Evolutionary conservation across 2,113 vertebrate species (phyloP), one percentile per base, ranked within the genome.

Genomic region (Pluvialis apricaria): DNA sequence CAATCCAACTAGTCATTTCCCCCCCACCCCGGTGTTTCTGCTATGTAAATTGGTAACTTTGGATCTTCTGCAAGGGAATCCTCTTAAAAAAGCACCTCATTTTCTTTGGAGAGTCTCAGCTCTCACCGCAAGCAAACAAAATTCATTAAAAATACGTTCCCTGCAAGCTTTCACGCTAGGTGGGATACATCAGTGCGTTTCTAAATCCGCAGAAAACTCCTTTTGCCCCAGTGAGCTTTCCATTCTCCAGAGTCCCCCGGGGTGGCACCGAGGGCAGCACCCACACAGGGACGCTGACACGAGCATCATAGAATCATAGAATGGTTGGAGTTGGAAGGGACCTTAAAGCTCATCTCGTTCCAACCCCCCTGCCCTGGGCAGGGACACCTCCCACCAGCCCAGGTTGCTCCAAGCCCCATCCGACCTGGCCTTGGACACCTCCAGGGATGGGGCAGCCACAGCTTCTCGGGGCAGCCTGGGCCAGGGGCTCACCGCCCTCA

Each of bases 221-320:
- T 52, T 85, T 64, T 82, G 12, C 32, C 47, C 22, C 58, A 21
- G 8, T 10, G 36, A 80, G 65, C 24, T 28, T 80, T n/a, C 42
- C 71, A 45, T 28, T 62, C 36, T 36, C 29, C 5, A 1, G 26
- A 42, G 22, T 13, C 7, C 34, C 38, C 36, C 0, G 0, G 19
- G 25, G 24, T 26, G 44, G 16, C 68, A 51, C 26, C 1, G 11
- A 79, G 68, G 79, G 49, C 55, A 86, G 62, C 19, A 49, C n/a
- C 24, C n/a, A 18, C 7, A 2, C 15, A 11, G 57, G 51, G 51
- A 49, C 65, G 54, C 5, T 7, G 1, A 2, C 51, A 32, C 0
- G 1, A 65, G 31, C 78, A 49, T 44, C 64, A 32, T 3, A 66
- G 38, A 28, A 40, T 62, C n/a, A 25, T 10, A 61, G 36, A 42